Base-by-base conservation (phyloP, 2,113 vertebrate species). In the Gavia stellata region DNA sequence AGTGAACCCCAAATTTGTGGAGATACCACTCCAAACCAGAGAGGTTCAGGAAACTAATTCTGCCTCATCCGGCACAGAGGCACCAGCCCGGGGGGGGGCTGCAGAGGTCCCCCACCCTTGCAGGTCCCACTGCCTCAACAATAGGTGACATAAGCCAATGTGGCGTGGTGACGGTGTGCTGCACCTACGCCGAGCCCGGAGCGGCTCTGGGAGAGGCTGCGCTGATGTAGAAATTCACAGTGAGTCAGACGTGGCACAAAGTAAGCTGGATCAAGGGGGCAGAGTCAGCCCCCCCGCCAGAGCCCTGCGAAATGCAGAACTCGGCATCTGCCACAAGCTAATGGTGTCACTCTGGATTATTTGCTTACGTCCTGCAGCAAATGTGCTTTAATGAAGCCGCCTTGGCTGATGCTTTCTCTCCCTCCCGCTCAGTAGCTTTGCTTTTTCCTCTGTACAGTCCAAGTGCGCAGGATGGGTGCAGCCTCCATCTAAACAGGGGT, bases 91-190 rank as follows among this genome's bases (percentile, higher is more conserved):
- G 29, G 10, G 29, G 10, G 17, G 25, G 12, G 24, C 33, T 21
- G 14, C 34, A 23, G 66, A 19, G 23, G 31, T 21, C 42, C 23
- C 23, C 26, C 59, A 3, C 0, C 2, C 31, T 31, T 20, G 14
- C 28, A 20, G 29, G 55, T 74, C 61, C 49, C 2, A 0, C 12
- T 16, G 24, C 63, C 66, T 49, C 31, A 38, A 52, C 56, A 20
- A 1, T 13, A 9, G 36, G 21, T 42, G 82, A 9, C 7, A 12
- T 10, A 3, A 65, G 33, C 10, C 40, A 1, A 3, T 0, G 4
- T 6, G 49, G 24, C 1, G 9, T 8, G 58, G 53, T 49, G 65
- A 14, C 6, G 4, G 11, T 1, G 28, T 21, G 53, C 62, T 77
- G 62, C 44, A 40, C 82, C n/a, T 19, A 1, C 3, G 1, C 59